These are phyloP conservation scores for Tenthredo mesomela DNA, from an alignment of 2,888 invertebrate genomes.

Conservation along the genomic window DNA sequence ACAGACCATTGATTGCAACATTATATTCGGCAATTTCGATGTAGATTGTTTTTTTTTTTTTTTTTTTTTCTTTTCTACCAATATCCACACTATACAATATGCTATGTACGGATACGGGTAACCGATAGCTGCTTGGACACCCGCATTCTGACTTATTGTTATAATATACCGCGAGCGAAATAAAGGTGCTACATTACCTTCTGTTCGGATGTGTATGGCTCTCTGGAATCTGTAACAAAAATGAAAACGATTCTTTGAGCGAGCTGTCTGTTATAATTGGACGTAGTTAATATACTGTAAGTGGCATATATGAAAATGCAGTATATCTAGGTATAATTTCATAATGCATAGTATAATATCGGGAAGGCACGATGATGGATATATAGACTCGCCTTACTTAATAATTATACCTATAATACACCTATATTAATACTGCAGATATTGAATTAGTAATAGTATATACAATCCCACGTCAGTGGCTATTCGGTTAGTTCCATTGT, in stretches of 20 bases:
- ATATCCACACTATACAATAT: too few relatives aligned
- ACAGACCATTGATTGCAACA: background rate
- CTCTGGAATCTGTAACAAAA: slow-evolving; percentile 60
- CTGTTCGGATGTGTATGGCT: slow-evolving; percentile 62
- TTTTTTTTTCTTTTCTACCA: too few relatives aligned
- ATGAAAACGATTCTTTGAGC: slow-evolving; percentile 17
- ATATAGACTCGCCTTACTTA: background rate
- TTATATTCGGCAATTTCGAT: background rate
- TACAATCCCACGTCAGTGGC: background rate
- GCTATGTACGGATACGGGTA: too few relatives aligned
- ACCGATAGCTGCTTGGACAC: too few relatives aligned
- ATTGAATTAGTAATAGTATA: background rate
- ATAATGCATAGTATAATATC: too few relatives aligned
- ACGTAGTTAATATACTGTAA: background rate
- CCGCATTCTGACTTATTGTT: too few relatives aligned
- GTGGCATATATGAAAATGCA: background rate
- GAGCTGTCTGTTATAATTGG: background rate
- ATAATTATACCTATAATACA: background rate
- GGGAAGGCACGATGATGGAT: background rate
- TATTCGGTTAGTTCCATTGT: background rate
- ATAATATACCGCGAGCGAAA: too few relatives aligned
- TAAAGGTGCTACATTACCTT: slow-evolving; percentile 58
- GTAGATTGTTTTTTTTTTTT: too few relatives aligned
- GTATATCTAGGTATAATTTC: background rate
- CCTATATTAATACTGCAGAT: background rate